Percentiles rank a stretch among this genome's conserved stretches.
Evolutionary conservation across 2,888 invertebrate species (phyloP).

Genomic region (Tetragnatha montana): DNA sequence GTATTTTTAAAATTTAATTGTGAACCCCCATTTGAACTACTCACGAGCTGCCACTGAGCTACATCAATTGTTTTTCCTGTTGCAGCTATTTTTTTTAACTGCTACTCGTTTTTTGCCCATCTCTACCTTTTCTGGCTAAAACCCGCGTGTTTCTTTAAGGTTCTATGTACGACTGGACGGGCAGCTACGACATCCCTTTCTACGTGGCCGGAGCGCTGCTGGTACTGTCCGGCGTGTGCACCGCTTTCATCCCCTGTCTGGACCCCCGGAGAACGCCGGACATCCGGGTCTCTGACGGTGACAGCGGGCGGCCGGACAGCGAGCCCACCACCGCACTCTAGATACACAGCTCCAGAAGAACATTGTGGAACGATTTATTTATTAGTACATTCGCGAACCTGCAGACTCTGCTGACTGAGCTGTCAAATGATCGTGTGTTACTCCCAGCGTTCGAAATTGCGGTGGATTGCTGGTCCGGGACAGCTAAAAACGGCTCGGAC

Average conservation of each 20-base stretch:
- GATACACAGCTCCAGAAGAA: neutral
- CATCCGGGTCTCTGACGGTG: slow-evolving; percentile 31
- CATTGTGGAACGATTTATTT: neutral
- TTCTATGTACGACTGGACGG: slow-evolving; percentile 90
- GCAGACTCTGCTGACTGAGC: too few relatives aligned
- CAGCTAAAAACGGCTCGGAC: too few relatives aligned
- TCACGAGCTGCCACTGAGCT: too few relatives aligned
- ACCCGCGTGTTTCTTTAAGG: slow-evolving; percentile 81
- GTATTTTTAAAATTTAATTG: too few relatives aligned
- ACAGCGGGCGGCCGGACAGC: slow-evolving; percentile 57
- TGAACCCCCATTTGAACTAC: too few relatives aligned
- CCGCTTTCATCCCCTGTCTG: slow-evolving; percentile 77
- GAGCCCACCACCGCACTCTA: slow-evolving; percentile 44
- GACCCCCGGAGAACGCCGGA: neutral
- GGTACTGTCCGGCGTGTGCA: slow-evolving; percentile 87
- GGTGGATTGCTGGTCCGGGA: too few relatives aligned
- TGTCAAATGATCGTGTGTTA: too few relatives aligned
- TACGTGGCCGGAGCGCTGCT: slow-evolving; percentile 94
- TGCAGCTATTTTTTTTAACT: too few relatives aligned
- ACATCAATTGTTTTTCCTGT: too few relatives aligned
- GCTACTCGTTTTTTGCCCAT: too few relatives aligned
- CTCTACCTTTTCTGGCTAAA: neutral
- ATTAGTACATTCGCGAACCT: too few relatives aligned
- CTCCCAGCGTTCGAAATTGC: too few relatives aligned
- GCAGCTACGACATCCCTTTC: slow-evolving; percentile 91